phyloP scores from a whole-genome alignment of 2,113 vertebrate species.

The Mirza zaza region DNA sequence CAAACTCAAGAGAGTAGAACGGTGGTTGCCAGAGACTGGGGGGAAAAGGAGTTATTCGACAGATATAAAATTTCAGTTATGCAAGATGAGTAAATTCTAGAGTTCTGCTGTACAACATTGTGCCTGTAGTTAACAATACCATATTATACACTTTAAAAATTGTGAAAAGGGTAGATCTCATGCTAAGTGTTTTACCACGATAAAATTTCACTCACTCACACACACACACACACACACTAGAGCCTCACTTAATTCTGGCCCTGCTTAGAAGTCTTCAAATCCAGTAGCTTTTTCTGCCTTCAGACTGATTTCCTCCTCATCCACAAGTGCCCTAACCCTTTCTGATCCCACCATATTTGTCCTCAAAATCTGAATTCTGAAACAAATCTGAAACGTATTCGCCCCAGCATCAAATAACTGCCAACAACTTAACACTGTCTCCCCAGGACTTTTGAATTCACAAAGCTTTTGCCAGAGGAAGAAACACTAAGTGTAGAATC shows the following conservation, averaged over 20 bases:
- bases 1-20: not conserved
- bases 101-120: not conserved
- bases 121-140: not conserved
- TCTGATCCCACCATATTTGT: not conserved
- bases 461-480: not conserved
- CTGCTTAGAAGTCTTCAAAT: not conserved
- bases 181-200: not conserved
- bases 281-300: not conserved
- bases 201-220: not conserved
- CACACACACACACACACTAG: too few relatives aligned
- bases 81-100: not conserved
- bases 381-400: not conserved
- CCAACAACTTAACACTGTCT: not conserved
- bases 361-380: not conserved
- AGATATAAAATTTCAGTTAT: not conserved
- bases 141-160: not conserved
- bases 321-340: not conserved
- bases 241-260: not conserved
- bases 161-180: not conserved
- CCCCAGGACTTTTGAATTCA: not conserved
- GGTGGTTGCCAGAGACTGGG: not conserved
- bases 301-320: not conserved
- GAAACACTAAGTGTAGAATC: not conserved
- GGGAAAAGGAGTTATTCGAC: not conserved
- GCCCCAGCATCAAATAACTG: not conserved